Evolutionary conservation across 2,797 vertebrate species (phyloP), one percentile per base, ranked within the genome.

Genomic region (Acropternis orthonyx): DNA sequence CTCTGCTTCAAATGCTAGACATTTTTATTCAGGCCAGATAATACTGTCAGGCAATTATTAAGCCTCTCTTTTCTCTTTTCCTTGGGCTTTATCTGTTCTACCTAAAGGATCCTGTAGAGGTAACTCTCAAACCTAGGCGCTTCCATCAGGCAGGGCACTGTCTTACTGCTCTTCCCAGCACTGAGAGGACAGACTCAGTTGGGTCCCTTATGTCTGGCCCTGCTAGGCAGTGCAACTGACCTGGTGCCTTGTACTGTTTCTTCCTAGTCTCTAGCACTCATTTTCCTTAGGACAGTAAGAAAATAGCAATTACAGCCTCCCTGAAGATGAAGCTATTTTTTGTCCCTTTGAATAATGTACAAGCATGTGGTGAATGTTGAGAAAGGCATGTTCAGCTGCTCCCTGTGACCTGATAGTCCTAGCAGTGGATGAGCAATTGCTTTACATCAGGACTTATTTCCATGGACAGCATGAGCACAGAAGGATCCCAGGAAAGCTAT

Each of bases 301-400:
- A 94, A 92, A 54, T 11, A 76, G 44, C 54, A 67, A 52, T 85
- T 93, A 91, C 81, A 92, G 74, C 66, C 85, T 85, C 77, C 15
- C 88, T 87, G 61, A 84, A 74, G 80, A 78, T 28, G 66, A 76
- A 58, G 90, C 88, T 97, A 95, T 97, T 97, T 97, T 92, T 93
- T 48, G 68, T 14, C 74, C 43, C 79, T 93, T 92, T 72, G 74
- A 96, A 94, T 96, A 97, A 97, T 79, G 51, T 88, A 63, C 76
- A 96, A 82, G 92, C 94, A 98, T 95, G 97, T 96, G 87, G 88
- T 96, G 83, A 97, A 93, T 97, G 95, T 95, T 95, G 93, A 92
- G 97, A 97, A 97, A 98, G 96, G 97, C 96, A 98, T 97, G 96
- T 97, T 96, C 98, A 99, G 98, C 98, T 98, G 98, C 97, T 98